Base-by-base conservation (phyloP, 2,113 vertebrate species). In the Verasper variegatus region DNA sequence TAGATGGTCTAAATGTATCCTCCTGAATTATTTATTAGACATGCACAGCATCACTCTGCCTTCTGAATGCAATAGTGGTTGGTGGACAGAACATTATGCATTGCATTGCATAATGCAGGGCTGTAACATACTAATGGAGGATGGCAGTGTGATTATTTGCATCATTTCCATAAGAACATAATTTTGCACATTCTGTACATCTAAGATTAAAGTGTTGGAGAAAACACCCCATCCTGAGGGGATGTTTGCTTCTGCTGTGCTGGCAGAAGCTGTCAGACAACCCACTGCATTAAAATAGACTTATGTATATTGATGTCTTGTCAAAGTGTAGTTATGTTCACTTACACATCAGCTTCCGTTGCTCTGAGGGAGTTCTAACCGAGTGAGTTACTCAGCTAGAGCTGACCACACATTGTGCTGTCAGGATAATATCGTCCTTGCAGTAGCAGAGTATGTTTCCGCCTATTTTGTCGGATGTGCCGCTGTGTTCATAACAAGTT, bases 21-120 rank as follows among this genome's bases (percentile, higher is more conserved):
- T 86, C 35, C 64, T 91, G 86, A 84, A 91, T 86, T 90, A 90
- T 90, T 89, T 86, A 91, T 91, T 82, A 85, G 86, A 90, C 82
- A 80, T 85, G 79, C 76, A 81, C 83, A 82, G 72, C 85, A 87
- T 89, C 80, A 80, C 81, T 91, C 79, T 71, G 68, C 73, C 83
- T 84, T 85, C 74, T 81, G 69, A 74, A 80, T 76, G 82, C 82
- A 84, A 55, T 52, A 59, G 77, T 74, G 62, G 80, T 87, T 73
- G 76, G 82, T 84, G 78, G 86, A 88, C 82, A 71, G 84, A 81
- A 49, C 65, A 49, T 71, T 70, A 67, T 83, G 80, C 76, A 69
- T 66, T 64, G 76, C 76, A 66, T 80, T 74, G 75, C 69, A 86
- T 82, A 86, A 83, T 75, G 76, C 64, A 75, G 56, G 54, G 78